Base-by-base conservation (phyloP, 2,888 invertebrate species). In the Dasypogon diadema region DNA sequence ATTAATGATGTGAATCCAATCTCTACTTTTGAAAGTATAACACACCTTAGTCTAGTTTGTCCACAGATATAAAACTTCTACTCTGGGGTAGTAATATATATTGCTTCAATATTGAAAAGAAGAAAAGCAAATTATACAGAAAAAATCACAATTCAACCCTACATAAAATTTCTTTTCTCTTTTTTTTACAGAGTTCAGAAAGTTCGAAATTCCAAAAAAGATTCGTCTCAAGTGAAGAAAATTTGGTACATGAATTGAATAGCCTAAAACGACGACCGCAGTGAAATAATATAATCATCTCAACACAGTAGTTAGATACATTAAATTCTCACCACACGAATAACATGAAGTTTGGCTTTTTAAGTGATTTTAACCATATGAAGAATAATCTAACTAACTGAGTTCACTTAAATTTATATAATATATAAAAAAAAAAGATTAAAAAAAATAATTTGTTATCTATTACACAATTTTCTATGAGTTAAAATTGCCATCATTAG, bases 141-240 rank as follows among this genome's bases (percentile, higher is more conserved):
- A n/a, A n/a, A n/a, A n/a, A n/a, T n/a, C n/a, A n/a, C 22, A 12
- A 56, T 24, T 10, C n/a, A 4, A 55, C 10, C 2, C 5, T 22
- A 2, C 26, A 24, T 56, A n/a, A 48, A 26, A 34, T 30, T 18
- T 56, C 4, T 75, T 58, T 37, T 68, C 48, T 63, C 42, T 46
- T 72, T 14, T 30, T 10, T 22, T 68, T 70, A 10, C 65, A 77
- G 75, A 21, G 42, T n/a, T 55, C 75, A 16, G 42, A 37, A 42
- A 22, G 21, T 42, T 58, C 86, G 79, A 87, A 88, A 80, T 89
- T 91, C 82, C 88, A 90, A 80, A 91, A 91, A 82, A 88, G 91
- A 75, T 91, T 90, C 82, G 88, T 91, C 58, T 88, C 90, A 1
- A 88, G 88, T 78, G 91, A 91, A 83, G 89, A 90, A 74, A 90